Conservation (phyloP, 2,888 invertebrate species). For the Rhaphigaster nebulosa region DNA sequence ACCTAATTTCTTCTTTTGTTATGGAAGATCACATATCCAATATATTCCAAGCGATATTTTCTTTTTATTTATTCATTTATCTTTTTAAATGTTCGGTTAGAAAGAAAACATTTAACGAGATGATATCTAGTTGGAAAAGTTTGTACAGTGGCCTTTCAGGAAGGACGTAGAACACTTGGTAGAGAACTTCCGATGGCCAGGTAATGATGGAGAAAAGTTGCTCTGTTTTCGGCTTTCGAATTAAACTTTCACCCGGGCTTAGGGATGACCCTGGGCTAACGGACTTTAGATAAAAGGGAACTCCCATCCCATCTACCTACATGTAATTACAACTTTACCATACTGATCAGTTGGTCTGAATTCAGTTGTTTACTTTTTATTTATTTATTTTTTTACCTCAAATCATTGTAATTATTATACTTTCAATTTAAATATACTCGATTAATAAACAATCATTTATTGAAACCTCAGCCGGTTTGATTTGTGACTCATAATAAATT, state of each 20-base stretch:
- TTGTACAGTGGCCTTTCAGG: not conserved
- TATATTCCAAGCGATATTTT: no score
- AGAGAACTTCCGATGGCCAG: conserved; percentile 23
- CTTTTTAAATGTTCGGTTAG: not conserved
- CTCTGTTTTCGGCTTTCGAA: conserved; percentile 51
- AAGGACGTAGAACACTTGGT: conserved; percentile 23
- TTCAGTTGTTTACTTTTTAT: not conserved
- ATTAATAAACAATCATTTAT: no score
- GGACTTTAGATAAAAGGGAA: not conserved
- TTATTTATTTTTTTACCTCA: not conserved
- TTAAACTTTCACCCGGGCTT: conserved; percentile 50
- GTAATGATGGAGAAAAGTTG: conserved; percentile 55
- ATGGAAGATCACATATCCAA: no score
- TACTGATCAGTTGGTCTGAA: not conserved
- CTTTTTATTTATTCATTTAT: no score
- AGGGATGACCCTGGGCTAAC: not conserved
- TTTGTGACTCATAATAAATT: no score
- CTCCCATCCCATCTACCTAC: not conserved
- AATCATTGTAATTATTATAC: no score
- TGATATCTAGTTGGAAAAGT: conserved; percentile 12
- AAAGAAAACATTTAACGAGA: conserved; percentile 42
- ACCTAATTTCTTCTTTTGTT: no score
- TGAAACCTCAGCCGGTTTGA: no score
- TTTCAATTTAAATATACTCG: no score
- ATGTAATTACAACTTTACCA: conserved; percentile 13